Evolutionary conservation across 2,888 invertebrate genomes (phyloP), one percentile per base, ranked within the genome.

Genomic region (Lasioglossum malachurum): DNA sequence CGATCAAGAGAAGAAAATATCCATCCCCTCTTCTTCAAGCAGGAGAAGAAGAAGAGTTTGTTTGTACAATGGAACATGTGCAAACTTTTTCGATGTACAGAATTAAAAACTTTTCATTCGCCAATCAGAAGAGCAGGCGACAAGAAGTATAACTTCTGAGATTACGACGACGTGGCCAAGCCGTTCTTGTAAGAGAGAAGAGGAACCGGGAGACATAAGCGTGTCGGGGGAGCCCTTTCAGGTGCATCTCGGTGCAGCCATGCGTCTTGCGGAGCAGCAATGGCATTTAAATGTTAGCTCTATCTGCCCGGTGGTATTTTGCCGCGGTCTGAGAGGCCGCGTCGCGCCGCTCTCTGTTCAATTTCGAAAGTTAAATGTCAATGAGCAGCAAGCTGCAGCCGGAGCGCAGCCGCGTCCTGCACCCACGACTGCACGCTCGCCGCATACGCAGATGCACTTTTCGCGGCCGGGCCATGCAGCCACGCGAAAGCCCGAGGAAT

Each of bases 241-340:
- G 87, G 83, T 78, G 86, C 90, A 91, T 88, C 90, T 78, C 83
- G 79, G 64, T 60, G 74, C 75, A 78, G 86, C 77, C 80, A 80
- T 80, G 87, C 81, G 89, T 88, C 88, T 89, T 84, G 78, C 72
- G 83, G 86, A 88, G 89, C 91, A 92, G 88, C 89, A 92, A 91
- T 95, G 94, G 94, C 94, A 95, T 95, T 94, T 94, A 94, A 94
- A 94, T 94, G 94, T 94, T 94, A 94, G 90, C 91, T 91, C 92
- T 92, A 92, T 93, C 92, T 92, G 91, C 90, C 88, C 91, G 90
- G 88, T 95, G 94, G 92, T 95, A 95, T 94, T 95, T 94, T 91
- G 87, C 90, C 88, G 87, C 81, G 76, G 83, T 87, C 86, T 83
- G 83, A 86, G 84, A 87, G 88, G 90, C 91, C 84, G 88, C 89